These are phyloP conservation scores for Salvator merianae DNA, from an alignment of 2,113 vertebrate genomes.

Conservation along the genomic window DNA sequence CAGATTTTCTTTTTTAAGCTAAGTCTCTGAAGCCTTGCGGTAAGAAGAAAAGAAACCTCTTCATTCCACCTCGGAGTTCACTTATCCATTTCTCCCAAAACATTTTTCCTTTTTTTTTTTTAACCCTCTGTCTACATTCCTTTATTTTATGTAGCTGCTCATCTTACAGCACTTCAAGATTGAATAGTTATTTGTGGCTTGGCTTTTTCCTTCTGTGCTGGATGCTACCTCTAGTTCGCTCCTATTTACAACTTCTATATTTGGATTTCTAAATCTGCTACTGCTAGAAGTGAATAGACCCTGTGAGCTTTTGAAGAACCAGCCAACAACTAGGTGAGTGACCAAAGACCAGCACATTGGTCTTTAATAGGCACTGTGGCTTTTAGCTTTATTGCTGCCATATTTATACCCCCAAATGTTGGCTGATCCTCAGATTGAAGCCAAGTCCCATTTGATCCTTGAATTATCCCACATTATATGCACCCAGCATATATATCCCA, in stretches of 20 bases:
- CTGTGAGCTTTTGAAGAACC: neutral
- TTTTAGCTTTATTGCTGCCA: constrained; percentile 2
- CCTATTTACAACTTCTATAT: neutral
- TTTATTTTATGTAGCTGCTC: constrained; percentile 48
- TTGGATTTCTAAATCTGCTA: constrained; percentile 12
- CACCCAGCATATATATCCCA: constrained; percentile 1
- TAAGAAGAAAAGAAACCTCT: constrained; percentile 20
- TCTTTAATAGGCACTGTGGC: neutral
- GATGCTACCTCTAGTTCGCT: constrained; percentile 27
- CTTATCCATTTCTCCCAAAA: constrained; percentile 17
- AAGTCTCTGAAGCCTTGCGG: constrained; percentile 30
- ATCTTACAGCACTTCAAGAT: constrained; percentile 38
- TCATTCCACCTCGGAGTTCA: neutral
- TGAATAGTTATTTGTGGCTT: constrained; percentile 58
- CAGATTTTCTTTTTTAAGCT: constrained; percentile 31
- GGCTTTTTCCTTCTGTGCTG: constrained; percentile 39
- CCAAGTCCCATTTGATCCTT: neutral
- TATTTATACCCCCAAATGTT: neutral
- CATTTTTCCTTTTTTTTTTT: constrained; percentile 21
- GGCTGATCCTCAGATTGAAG: constrained; percentile 7
- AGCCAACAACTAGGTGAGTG: neutral
- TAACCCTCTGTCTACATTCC: constrained; percentile 17
- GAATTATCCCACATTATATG: neutral
- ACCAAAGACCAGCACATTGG: neutral
- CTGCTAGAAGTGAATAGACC: neutral